A percentile compares a stretch with the other conserved stretches of the same genome.
Evolutionary conservation across 2,888 invertebrate genomes (phyloP).

Genomic region (Agrotis puta): DNA sequence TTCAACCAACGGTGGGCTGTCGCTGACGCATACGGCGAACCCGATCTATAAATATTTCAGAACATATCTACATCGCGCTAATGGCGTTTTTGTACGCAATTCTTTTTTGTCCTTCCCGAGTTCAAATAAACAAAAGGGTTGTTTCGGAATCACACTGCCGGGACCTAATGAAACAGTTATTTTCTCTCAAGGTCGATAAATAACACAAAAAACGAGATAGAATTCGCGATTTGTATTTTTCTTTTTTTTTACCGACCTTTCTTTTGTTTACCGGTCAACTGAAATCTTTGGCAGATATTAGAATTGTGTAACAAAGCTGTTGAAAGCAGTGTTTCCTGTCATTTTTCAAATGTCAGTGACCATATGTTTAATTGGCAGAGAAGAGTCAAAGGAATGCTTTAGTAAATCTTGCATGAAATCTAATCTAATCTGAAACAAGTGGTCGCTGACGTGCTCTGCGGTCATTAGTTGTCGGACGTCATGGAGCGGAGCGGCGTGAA

Average conservation of each 20-base stretch:
- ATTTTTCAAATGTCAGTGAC: constrained; percentile 45
- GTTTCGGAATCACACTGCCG: constrained; percentile 16
- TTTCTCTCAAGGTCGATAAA: constrained; percentile 41
- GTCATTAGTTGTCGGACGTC: constrained; percentile 64
- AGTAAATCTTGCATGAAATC: constrained; percentile 49
- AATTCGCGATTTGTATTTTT: constrained; percentile 29
- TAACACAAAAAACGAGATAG: constrained; percentile 35
- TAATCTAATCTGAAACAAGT: constrained; percentile 55
- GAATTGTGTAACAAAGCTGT: constrained; percentile 32
- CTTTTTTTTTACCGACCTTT: constrained; percentile 33
- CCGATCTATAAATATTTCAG: constrained; percentile 71
- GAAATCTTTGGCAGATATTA: constrained; percentile 34
- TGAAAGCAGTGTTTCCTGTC: constrained; percentile 20
- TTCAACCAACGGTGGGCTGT: constrained; percentile 78
- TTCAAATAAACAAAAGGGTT: constrained; percentile 30
- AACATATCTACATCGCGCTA: constrained; percentile 60
- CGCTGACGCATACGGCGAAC: constrained; percentile 69
- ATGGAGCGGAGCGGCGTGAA: constrained; percentile 54
- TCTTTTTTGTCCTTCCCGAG: constrained; percentile 25
- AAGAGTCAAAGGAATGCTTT: constrained; percentile 47
- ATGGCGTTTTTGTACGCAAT: constrained; percentile 58
- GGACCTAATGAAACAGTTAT: constrained; percentile 24
- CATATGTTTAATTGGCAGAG: constrained; percentile 35
- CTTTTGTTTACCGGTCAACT: constrained; percentile 42
- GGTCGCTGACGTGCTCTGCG: constrained; percentile 62